Evolutionary conservation across 92 coral and sea anemone species (phyloP), one percentile per base, ranked within the genome.

Genomic region (Umimayanthus kanabou): DNA sequence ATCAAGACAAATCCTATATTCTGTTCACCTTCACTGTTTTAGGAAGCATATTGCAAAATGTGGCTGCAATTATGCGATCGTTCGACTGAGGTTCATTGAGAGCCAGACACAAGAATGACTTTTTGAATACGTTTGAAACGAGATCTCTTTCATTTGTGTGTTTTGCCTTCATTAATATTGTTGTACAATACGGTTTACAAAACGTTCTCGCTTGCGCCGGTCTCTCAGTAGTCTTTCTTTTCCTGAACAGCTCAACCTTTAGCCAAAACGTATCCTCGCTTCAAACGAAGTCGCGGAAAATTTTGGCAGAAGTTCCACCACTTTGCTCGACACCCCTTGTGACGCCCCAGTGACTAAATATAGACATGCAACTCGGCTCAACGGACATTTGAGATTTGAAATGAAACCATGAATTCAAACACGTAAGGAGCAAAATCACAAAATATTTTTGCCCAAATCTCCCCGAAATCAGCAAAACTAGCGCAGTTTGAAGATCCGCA

Each of bases 301-400:
- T 69, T 29, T 73, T 69, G 77, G 77, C 67, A 42, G 73, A 80
- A 71, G 6, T 71, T 71, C 43, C 74, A 71, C 64, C 20, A 49
- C 87, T 71, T 30, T 23, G 58, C 77, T 67, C 29, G 78, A 72
- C 78, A 83, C 87, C 87, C 78, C 87, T 83, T 75, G 61, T 55
- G 87, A 83, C 87, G 87, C 87, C 87, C 87, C 50, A 42, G 78
- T 69, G 40, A 83, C 87, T 83, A 83, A 83, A 83, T 83, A 83
- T 83, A 69, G 87, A 83, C 87, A 70, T 71, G 42, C 87, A 45
- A 80, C 71, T 39, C 55, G 84, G 50, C 50, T 47, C 94, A 94
- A 95, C 98, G 98, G 98, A 91, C 98, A 93, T 93, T 90, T 79
- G 96, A 93, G 98, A 95, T 95, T 95, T 93, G 90, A 95, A 95